Conservation (phyloP, 2,888 invertebrate genomes). For the Lydus trimaculatus region DNA sequence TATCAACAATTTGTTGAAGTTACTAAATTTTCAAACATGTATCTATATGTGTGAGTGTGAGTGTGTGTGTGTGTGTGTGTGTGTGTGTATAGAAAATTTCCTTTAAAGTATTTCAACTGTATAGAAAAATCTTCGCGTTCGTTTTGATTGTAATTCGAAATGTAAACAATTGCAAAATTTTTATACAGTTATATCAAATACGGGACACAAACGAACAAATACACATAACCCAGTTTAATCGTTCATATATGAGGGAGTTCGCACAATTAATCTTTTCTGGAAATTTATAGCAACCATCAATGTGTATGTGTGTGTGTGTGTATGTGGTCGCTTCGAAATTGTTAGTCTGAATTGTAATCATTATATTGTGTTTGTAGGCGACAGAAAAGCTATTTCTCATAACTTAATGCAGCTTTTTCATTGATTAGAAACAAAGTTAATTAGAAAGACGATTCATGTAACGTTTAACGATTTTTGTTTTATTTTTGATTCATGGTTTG, state of each 20-base stretch:
- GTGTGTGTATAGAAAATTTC: neutral
- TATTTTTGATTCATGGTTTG: too few species aligned
- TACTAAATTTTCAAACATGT: neutral
- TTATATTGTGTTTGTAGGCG: constrained; percentile 37
- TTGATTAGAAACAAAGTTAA: neutral
- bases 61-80: too few species aligned
- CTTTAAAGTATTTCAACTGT: neutral
- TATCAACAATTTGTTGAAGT: neutral
- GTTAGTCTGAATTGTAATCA: constrained; percentile 42
- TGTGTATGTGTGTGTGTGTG: neutral
- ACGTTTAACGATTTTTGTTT: neutral
- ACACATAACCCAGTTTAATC: constrained; percentile 45
- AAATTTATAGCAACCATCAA: constrained; percentile 43
- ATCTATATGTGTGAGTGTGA: too few species aligned
- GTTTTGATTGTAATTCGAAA: constrained; percentile 26
- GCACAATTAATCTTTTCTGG: constrained; percentile 46
- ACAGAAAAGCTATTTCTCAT: constrained; percentile 23
- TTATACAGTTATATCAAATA: constrained; percentile 37
- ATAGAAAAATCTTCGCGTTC: neutral
- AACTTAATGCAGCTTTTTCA: neutral
- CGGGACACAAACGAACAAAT: constrained; percentile 20
- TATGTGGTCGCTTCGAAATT: constrained; percentile 32
- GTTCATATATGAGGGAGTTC: constrained; percentile 47
- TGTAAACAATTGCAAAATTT: constrained; percentile 45
- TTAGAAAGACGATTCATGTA: neutral